Base-by-base conservation (phyloP, 2,888 invertebrate genomes). In the Panzeria rudis region DNA sequence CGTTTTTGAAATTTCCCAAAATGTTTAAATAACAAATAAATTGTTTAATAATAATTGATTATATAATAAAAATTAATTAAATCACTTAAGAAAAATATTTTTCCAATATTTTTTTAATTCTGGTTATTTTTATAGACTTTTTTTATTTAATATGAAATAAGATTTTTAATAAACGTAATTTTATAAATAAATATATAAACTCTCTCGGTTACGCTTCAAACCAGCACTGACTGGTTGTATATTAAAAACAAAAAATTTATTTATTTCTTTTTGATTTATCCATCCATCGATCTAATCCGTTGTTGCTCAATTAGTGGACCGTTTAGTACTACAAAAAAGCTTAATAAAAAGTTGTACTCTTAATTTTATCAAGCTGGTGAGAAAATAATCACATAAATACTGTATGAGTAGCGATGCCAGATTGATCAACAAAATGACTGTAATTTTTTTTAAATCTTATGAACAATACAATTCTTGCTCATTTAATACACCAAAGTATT, bases 221-320 rank as follows among this genome's bases (percentile, higher is more conserved):
- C 52, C 32, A 52, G n/a, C 29, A 78, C 80, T 80, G 73, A 80
- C 59, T 80, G 73, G 35, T 52, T 23, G 38, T 47, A 20, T 5
- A 8, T 50, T 50, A 41, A 66, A 25, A 66, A 73, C 38, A 32
- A 50, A 29, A 56, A 52, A 52, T 59, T 62, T 62, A 73, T 73
- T 76, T 76, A 38, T 76, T 29, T 64, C 54, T 76, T 76, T 62
- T 71, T 56, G 20, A 62, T 47, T 44, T 61, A 61, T 50, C 75
- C 71, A 73, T 73, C 41, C 54, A 61, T 50, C 75, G 64, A 73
- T 73, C 41, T 44, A 73, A 23, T 29, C 11, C 35, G 66, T 59
- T 59, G 82, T 44, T 72, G 29, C 73, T 56, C 38, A 82, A 76
- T 71, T 82, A 71, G 69, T 82, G 76, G 64, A 82, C 76, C 62